Percentiles rank a stretch among this genome's conserved stretches.
Evolutionary conservation across 2,888 invertebrate species (phyloP).

Genomic region (Doris montereyensis): DNA sequence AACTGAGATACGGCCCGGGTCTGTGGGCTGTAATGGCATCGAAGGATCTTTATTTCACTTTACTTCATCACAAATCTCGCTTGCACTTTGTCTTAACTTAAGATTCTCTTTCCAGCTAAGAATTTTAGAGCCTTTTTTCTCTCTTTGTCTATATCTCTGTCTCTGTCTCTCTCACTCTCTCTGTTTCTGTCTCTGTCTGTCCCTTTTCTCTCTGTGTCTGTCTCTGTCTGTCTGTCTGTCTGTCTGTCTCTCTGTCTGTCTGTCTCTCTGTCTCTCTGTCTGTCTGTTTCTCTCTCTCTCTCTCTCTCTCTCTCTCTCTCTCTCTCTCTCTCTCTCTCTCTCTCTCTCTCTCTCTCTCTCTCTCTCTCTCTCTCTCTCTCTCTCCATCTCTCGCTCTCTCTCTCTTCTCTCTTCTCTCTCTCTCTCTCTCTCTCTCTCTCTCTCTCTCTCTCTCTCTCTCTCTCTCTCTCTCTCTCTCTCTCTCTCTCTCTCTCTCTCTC

Average conservation of each 20-base stretch:
- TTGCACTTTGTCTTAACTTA: too few species aligned
- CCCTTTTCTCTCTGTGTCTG: slow-evolving; percentile 13
- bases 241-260: slow-evolving; percentile 8
- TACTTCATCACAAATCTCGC: too few species aligned
- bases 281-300: slow-evolving; percentile 25
- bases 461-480: slow-evolving; percentile 59
- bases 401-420: slow-evolving; percentile 51
- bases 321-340: slow-evolving; percentile 56
- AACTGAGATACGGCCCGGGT: too few species aligned
- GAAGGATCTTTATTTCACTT: too few species aligned
- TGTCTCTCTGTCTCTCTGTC: slow-evolving; percentile 10
- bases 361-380: slow-evolving; percentile 54
- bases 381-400: slow-evolving; percentile 41
- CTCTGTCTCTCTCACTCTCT: neutral
- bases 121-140: too few species aligned
- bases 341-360: slow-evolving; percentile 54
- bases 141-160: neutral
- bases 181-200: slow-evolving; percentile 6
- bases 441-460: slow-evolving; percentile 60
- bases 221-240: slow-evolving; percentile 3
- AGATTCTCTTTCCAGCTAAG: too few species aligned
- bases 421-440: slow-evolving; percentile 53
- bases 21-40: too few species aligned
- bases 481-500: slow-evolving; percentile 41
- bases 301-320: slow-evolving; percentile 50